Percentiles rank a stretch among this genome's conserved stretches.
Evolutionary conservation across 2,888 invertebrate species (phyloP).

Genomic region (Hofmannophila pseudospretella): DNA sequence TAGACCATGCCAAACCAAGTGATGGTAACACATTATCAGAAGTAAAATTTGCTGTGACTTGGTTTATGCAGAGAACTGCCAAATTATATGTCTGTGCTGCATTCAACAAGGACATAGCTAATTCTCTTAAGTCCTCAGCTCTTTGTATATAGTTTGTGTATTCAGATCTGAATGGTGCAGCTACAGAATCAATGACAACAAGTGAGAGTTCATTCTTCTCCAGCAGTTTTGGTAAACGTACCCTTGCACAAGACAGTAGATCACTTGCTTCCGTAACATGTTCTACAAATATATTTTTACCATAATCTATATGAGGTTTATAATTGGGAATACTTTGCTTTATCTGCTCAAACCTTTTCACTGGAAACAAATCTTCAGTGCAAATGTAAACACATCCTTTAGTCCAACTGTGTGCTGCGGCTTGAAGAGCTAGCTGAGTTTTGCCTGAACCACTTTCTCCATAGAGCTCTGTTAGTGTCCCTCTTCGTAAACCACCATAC

Average conservation of each 20-base stretch:
- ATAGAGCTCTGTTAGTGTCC: constrained; percentile 86
- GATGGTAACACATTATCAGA: constrained; percentile 46
- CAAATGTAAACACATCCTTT: constrained; percentile 82
- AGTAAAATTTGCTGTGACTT: constrained; percentile 56
- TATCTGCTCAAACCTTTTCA: constrained; percentile 61
- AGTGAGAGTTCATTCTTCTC: constrained; percentile 35
- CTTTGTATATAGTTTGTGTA: constrained; percentile 57
- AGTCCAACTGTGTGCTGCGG: constrained; percentile 81
- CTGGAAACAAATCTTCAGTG: constrained; percentile 84
- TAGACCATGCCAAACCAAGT: constrained; percentile 68
- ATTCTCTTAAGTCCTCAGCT: constrained; percentile 63
- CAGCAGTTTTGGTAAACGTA: constrained; percentile 54
- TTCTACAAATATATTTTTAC: constrained; percentile 58
- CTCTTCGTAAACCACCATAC: constrained; percentile 82
- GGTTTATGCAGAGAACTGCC: constrained; percentile 61
- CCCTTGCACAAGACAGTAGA: constrained; percentile 50
- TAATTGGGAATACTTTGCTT: constrained; percentile 29
- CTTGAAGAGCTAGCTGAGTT: constrained; percentile 87
- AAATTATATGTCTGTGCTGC: constrained; percentile 49
- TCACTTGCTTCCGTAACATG: constrained; percentile 60
- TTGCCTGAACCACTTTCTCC: constrained; percentile 91
- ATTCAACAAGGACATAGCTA: constrained; percentile 43
- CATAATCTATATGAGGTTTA: constrained; percentile 31
- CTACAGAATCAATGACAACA: constrained; percentile 62
- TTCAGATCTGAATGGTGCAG: constrained; percentile 66